Percentiles rank a stretch among this genome's conserved stretches.
Evolutionary conservation across 2,113 vertebrate genomes (phyloP).

Genomic region (Varanus salvator): DNA sequence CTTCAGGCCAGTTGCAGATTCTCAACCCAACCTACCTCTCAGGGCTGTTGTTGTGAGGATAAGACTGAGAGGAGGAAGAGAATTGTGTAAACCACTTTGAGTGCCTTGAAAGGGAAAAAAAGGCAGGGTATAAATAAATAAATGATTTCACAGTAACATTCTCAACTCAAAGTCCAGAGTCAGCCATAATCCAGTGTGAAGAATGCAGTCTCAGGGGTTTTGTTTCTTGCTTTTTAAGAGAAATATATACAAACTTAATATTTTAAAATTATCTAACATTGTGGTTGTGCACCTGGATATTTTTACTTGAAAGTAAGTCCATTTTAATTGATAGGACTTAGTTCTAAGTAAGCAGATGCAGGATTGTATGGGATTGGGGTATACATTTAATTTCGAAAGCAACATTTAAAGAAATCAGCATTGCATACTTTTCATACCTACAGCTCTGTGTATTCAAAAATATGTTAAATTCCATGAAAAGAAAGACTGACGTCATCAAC

Average conservation of each 20-base stretch:
- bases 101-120: too few relatives aligned
- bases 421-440: not conserved
- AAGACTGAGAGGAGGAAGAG: too few relatives aligned
- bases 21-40: too few relatives aligned
- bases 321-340: not conserved
- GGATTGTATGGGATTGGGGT: not conserved
- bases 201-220: not conserved
- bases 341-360: not conserved
- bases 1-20: too few relatives aligned
- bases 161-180: not conserved
- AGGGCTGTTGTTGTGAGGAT: too few relatives aligned
- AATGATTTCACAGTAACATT: not conserved
- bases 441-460: not conserved
- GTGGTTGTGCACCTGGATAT: not conserved
- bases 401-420: not conserved
- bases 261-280: not conserved
- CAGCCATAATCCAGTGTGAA: not conserved
- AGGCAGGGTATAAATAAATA: too few relatives aligned
- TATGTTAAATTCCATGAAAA: not conserved
- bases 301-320: not conserved
- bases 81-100: too few relatives aligned
- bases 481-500: not conserved
- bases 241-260: not conserved
- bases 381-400: not conserved
- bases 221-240: not conserved